phyloP scores from a whole-genome alignment of 1,140 invertebrate species.

The Ceratosolen solmsi region DNA sequence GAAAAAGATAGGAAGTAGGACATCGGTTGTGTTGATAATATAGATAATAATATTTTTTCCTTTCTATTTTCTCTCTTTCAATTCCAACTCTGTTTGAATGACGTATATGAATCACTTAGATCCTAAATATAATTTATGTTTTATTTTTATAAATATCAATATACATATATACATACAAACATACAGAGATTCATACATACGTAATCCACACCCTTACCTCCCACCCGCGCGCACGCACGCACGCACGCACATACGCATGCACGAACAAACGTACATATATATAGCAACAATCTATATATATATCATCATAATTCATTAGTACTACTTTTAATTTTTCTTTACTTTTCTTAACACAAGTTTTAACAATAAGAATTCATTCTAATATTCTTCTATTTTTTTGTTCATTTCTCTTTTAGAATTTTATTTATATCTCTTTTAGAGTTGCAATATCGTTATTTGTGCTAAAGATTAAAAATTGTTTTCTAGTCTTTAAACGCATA shows the following conservation, averaged over 20 bases:
- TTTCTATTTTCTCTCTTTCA: not conserved
- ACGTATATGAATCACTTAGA: constrained; percentile 37
- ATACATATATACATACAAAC: constrained; percentile 64
- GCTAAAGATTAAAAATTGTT: too few relatives aligned
- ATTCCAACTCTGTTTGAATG: constrained; percentile 21
- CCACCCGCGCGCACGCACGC: too few relatives aligned
- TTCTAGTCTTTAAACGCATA: too few relatives aligned
- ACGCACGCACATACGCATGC: too few relatives aligned
- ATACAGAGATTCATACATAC: too few relatives aligned
- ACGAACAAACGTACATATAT: too few relatives aligned
- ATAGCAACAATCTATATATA: too few relatives aligned
- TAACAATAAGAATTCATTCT: constrained; percentile 67
- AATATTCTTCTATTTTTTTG: constrained; percentile 55
- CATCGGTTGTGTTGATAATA: not conserved
- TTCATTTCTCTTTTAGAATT: constrained; percentile 47
- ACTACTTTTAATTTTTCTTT: constrained; percentile 56
- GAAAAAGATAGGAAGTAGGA: not conserved
- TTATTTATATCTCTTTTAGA: too few relatives aligned
- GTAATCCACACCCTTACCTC: too few relatives aligned
- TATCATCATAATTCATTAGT: constrained; percentile 64
- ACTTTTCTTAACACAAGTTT: constrained; percentile 67
- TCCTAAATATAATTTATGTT: constrained; percentile 36
- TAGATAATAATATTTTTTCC: too few relatives aligned
- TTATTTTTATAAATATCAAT: constrained; percentile 55
- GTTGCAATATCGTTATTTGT: too few relatives aligned